phyloP scores from a whole-genome alignment of 2,797 vertebrate species.

The Poecilia wingei region DNA sequence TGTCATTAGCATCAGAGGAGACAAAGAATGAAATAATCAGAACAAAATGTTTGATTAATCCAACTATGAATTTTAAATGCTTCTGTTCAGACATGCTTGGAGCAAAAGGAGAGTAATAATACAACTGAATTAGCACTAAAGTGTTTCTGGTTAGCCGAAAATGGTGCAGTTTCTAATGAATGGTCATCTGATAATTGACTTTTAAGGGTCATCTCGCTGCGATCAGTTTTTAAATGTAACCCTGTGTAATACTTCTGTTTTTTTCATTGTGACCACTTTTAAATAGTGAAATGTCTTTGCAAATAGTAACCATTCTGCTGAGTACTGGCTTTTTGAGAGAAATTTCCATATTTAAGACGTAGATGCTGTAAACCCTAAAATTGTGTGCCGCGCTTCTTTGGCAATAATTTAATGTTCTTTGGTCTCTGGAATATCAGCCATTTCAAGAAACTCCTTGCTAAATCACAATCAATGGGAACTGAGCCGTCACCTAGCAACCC shows the following conservation, averaged over 20 bases:
- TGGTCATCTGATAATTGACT: constrained; percentile 28
- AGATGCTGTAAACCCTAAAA: too few relatives aligned
- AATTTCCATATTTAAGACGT: too few relatives aligned
- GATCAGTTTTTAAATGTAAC: constrained; percentile 29
- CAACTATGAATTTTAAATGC: constrained; percentile 1
- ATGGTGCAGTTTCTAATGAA: constrained; percentile 19
- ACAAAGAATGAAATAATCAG: not conserved
- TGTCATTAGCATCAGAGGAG: not conserved
- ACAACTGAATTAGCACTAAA: constrained; percentile 22
- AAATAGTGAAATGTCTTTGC: constrained; percentile 27
- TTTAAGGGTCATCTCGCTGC: constrained; percentile 31
- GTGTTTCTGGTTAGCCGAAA: constrained; percentile 27
- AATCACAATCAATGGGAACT: too few relatives aligned
- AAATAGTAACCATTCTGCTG: constrained; percentile 7
- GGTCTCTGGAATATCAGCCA: too few relatives aligned
- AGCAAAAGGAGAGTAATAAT: constrained; percentile 19
- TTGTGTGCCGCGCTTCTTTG: too few relatives aligned
- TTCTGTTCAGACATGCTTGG: constrained; percentile 2
- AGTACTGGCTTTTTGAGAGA: too few relatives aligned
- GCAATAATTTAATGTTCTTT: too few relatives aligned
- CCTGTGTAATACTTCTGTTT: constrained; percentile 31
- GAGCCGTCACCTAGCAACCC: too few relatives aligned
- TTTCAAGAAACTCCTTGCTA: too few relatives aligned
- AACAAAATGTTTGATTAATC: not conserved
- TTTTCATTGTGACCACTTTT: constrained; percentile 20